These are phyloP conservation scores for Chymomyza procnemis DNA, from an alignment of 2,888 invertebrate genomes.

Conservation along the genomic window DNA sequence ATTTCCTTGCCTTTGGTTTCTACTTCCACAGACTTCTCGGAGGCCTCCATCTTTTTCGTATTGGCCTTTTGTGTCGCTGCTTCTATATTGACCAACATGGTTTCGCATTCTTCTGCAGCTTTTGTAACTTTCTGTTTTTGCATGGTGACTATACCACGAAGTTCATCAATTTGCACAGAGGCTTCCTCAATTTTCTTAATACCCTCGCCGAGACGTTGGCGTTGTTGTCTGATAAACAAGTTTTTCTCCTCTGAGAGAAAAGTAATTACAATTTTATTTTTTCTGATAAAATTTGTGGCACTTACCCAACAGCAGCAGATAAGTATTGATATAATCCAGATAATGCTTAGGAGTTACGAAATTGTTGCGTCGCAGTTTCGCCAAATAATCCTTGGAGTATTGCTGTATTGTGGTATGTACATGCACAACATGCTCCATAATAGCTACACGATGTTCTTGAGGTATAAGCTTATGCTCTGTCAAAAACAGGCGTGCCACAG, in stretches of 20 bases:
- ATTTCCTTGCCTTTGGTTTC: conserved; percentile 90
- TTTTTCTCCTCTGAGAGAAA: conserved; percentile 72
- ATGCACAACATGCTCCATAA: conserved; percentile 91
- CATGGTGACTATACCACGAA: conserved; percentile 88
- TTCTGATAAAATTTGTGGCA: conserved; percentile 85
- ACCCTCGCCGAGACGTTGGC: conserved; percentile 76
- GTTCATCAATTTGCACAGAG: conserved; percentile 86
- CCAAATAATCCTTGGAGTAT: conserved; percentile 86
- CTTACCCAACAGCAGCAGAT: conserved; percentile 85
- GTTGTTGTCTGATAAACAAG: conserved; percentile 72
- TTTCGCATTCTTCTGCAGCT: conserved; percentile 90
- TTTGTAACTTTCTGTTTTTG: conserved; percentile 90
- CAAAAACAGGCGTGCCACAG: conserved; percentile 91
- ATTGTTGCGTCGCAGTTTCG: conserved; percentile 87
- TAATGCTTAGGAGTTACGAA: conserved; percentile 96
- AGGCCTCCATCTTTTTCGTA: conserved; percentile 88
- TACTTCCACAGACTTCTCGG: conserved; percentile 88
- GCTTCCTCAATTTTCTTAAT: conserved; percentile 87
- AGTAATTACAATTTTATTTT: conserved; percentile 76
- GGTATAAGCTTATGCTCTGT: conserved; percentile 83
- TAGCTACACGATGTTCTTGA: conserved; percentile 81
- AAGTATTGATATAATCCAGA: conserved; percentile 90
- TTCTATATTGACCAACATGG: conserved; percentile 87
- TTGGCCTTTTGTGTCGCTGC: conserved; percentile 85
- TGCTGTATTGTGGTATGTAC: conserved; percentile 87